A percentile compares a stretch with the other conserved stretches of the same genome.
phyloP scores from a whole-genome alignment of 2,797 vertebrate genomes.

The Acropternis orthonyx region DNA sequence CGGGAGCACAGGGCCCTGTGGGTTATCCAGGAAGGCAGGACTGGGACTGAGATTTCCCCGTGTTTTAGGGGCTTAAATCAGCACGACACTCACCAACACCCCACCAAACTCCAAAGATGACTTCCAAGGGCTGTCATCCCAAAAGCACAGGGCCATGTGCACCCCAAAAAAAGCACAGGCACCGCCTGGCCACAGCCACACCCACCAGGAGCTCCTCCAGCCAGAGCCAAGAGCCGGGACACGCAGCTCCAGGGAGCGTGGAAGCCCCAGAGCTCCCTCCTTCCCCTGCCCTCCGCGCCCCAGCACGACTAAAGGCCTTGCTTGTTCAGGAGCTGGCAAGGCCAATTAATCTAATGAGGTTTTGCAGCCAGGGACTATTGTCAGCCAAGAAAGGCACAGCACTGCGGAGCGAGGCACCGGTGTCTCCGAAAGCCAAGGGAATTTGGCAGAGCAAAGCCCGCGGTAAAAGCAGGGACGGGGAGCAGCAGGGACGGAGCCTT shows the following conservation, averaged over 20 bases:
- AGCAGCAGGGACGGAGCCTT: slow-evolving; percentile 19
- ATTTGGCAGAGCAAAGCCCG: slow-evolving; percentile 40
- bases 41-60: neutral
- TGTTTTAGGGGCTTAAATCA: neutral
- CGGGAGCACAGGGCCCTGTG: rapidly evolving
- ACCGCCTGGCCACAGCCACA: neutral
- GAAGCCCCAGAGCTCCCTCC: slow-evolving; percentile 20
- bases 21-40: neutral
- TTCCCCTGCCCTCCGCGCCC: slow-evolving; percentile 19
- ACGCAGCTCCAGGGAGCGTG: neutral
- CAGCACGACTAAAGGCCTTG: slow-evolving; percentile 56
- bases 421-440: slow-evolving; percentile 49
- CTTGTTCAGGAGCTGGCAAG: slow-evolving; percentile 60
- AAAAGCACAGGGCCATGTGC: rapidly evolving
- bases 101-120: rapidly evolving
- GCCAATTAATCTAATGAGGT: slow-evolving; percentile 69
- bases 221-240: neutral
- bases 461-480: neutral
- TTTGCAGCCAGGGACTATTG: slow-evolving; percentile 65
- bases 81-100: neutral
- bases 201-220: neutral
- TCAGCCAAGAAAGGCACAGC: slow-evolving; percentile 57
- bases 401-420: slow-evolving; percentile 3
- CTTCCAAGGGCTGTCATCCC: neutral
- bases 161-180: neutral